phyloP scores from a whole-genome alignment of 2,888 invertebrate species.

The Drosophila planitibia region DNA sequence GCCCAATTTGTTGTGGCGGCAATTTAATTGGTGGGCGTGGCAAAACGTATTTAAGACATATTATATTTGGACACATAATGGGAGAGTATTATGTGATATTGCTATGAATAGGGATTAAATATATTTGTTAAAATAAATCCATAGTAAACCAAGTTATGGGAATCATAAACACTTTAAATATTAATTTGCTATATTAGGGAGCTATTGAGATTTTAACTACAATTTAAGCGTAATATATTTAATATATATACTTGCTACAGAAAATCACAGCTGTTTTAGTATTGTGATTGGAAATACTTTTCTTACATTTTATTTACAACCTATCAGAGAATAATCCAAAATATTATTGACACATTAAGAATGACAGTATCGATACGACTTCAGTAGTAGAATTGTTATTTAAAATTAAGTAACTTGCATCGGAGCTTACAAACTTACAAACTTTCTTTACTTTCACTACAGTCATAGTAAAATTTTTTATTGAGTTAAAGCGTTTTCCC shows the following conservation, averaged over 20 bases:
- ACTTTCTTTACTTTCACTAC: background rate
- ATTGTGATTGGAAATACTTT: too few species aligned
- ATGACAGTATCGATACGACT: too few species aligned
- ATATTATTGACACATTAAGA: too few species aligned
- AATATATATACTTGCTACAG: too few species aligned
- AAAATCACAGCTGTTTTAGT: too few species aligned
- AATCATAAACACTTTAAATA: background rate
- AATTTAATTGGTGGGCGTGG: conserved; percentile 30
- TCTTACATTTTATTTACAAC: background rate
- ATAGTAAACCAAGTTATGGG: background rate
- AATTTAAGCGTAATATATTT: too few species aligned
- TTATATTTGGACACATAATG: background rate
- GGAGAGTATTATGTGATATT: background rate
- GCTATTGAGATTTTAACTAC: too few species aligned
- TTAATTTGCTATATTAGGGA: too few species aligned
- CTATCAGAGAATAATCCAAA: background rate
- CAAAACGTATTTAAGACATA: background rate
- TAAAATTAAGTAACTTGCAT: background rate
- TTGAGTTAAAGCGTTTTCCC: background rate
- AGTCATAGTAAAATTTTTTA: background rate
- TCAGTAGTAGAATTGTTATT: background rate
- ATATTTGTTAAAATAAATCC: background rate
- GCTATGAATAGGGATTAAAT: background rate
- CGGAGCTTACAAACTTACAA: background rate
- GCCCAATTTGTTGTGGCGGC: background rate